These are phyloP conservation scores for Tipula helvola DNA, from an alignment of 2,888 invertebrate genomes.

Conservation along the genomic window DNA sequence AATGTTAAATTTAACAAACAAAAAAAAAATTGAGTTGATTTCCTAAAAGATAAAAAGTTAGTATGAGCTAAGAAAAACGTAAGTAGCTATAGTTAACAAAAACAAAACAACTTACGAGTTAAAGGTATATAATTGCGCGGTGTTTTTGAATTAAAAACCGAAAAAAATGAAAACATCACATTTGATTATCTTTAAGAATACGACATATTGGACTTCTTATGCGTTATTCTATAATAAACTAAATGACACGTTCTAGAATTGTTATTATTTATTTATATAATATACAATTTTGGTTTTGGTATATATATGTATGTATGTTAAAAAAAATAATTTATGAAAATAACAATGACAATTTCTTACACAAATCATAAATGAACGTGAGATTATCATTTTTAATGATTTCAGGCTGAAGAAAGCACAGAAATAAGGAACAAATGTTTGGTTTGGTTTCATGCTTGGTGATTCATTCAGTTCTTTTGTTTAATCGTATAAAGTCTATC, in stretches of 20 bases:
- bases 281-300: too few relatives aligned
- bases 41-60: not conserved
- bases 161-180: not conserved
- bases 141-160: not conserved
- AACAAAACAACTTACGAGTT: not conserved
- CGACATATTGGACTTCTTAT: not conserved
- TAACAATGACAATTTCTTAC: not conserved
- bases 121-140: not conserved
- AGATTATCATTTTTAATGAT: not conserved
- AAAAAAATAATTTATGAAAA: not conserved
- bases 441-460: not conserved
- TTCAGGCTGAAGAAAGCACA: not conserved
- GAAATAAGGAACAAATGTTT: not conserved
- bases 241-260: not conserved
- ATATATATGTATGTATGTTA: too few relatives aligned
- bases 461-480: not conserved
- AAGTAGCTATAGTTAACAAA: not conserved
- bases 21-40: not conserved
- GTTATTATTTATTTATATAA: not conserved
- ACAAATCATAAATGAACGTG: not conserved
- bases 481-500: not conserved
- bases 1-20: not conserved
- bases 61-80: not conserved
- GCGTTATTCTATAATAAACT: not conserved
- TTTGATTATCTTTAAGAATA: not conserved